phyloP scores from a whole-genome alignment of 2,797 vertebrate species.

The Halcyon badia region DNA sequence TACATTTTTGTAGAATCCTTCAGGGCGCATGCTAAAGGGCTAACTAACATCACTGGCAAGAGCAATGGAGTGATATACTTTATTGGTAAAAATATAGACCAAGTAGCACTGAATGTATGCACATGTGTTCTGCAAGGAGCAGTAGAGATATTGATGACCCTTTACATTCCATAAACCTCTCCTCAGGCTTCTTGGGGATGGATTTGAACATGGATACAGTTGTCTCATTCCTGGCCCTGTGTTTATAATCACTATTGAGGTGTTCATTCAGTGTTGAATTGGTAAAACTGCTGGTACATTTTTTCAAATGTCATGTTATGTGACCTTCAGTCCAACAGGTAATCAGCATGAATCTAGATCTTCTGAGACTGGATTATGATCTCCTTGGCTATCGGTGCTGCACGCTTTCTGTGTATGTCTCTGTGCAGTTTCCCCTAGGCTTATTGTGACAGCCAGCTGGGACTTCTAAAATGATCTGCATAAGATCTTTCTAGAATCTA shows the following conservation, averaged over 20 bases:
- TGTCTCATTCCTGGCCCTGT: not conserved
- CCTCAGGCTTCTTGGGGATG: not conserved
- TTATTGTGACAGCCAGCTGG: not conserved
- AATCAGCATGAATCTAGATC: not conserved
- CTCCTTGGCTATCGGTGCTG: not conserved
- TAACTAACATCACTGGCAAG: not conserved
- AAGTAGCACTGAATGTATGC: not conserved
- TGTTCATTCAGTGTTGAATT: accelerated
- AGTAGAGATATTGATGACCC: not conserved
- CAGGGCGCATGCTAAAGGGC: accelerated
- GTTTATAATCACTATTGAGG: not conserved
- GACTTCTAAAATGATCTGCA: not conserved
- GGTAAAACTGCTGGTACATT: not conserved
- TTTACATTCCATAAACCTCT: not conserved
- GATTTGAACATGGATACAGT: not conserved
- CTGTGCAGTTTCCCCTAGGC: not conserved
- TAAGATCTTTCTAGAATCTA: not conserved
- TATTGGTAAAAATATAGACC: not conserved
- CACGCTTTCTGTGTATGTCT: not conserved
- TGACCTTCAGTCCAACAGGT: not conserved
- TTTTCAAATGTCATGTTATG: not conserved
- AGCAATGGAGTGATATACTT: not conserved
- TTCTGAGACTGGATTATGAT: not conserved
- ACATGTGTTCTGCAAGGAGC: accelerated
- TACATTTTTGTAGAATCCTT: not conserved